These are phyloP conservation scores for Pagetopsis macropterus DNA, from an alignment of 2,797 vertebrate genomes.

Conservation along the genomic window DNA sequence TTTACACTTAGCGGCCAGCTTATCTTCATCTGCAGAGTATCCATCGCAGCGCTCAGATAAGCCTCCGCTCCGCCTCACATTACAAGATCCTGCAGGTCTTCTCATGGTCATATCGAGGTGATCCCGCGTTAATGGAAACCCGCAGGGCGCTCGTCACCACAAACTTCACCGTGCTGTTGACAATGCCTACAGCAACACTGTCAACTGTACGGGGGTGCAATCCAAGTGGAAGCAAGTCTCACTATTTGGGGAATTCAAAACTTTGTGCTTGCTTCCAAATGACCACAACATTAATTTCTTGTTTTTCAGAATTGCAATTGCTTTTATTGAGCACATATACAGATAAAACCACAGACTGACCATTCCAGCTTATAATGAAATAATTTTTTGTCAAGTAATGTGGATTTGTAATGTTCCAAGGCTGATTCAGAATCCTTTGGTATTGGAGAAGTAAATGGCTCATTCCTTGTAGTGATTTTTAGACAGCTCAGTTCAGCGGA, in stretches of 20 bases:
- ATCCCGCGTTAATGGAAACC: slow-evolving; percentile 56
- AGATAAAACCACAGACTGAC: slow-evolving; percentile 38
- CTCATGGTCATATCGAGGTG: slow-evolving; percentile 48
- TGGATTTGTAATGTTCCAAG: slow-evolving; percentile 49
- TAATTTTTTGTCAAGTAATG: slow-evolving; percentile 9
- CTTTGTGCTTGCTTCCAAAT: slow-evolving; percentile 14
- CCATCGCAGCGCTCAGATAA: slow-evolving; percentile 63
- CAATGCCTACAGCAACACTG: slow-evolving; percentile 58
- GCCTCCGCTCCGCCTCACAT: slow-evolving; percentile 51
- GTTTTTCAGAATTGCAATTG: slow-evolving; percentile 15
- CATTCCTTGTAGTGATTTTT: slow-evolving; percentile 42
- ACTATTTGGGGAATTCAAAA: slow-evolving; percentile 41
- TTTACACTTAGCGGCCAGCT: slow-evolving; percentile 60
- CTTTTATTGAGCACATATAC: slow-evolving; percentile 37
- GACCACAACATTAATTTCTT: slow-evolving; percentile 27
- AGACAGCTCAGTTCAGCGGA: slow-evolving; percentile 25
- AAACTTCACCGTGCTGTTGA: slow-evolving; percentile 56
- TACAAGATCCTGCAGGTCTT: slow-evolving; percentile 60
- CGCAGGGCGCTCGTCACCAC: slow-evolving; percentile 16
- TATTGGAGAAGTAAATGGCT: slow-evolving; percentile 38
- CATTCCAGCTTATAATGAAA: slow-evolving; percentile 31
- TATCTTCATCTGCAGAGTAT: slow-evolving; percentile 72
- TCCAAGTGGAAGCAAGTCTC: slow-evolving; percentile 24
- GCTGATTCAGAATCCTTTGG: slow-evolving; percentile 47
- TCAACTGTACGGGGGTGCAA: slow-evolving; percentile 29